Percentiles rank a stretch among this genome's conserved stretches.
Evolutionary conservation across 2,113 vertebrate species (phyloP).

Genomic region (Limanda limanda): DNA sequence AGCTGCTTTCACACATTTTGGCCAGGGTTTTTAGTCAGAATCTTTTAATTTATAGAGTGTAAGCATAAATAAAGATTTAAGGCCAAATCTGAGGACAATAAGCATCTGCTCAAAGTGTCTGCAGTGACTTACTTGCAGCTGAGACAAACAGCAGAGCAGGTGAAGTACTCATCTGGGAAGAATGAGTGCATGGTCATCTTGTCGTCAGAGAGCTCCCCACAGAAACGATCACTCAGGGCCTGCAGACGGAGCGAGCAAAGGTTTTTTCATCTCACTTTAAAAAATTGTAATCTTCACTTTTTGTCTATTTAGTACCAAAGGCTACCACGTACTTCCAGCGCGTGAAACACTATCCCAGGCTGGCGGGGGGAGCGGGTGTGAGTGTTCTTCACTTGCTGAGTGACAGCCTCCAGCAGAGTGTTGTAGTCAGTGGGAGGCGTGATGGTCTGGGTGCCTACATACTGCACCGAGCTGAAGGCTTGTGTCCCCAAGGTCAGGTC

Average conservation of each 20-base stretch:
- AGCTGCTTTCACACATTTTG: not conserved
- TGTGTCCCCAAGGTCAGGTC: conserved; percentile 81
- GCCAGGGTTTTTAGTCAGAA: no score
- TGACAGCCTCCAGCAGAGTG: conserved; percentile 73
- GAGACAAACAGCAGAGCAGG: conserved; percentile 85
- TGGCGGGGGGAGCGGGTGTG: conserved; percentile 84
- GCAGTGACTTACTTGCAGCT: conserved; percentile 83
- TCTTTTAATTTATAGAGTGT: no score
- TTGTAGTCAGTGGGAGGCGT: conserved; percentile 83
- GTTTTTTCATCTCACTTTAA: not conserved
- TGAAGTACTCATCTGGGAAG: conserved; percentile 89
- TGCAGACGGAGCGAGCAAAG: conserved; percentile 32
- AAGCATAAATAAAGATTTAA: no score
- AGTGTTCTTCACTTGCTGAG: conserved; percentile 81
- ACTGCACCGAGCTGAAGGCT: conserved; percentile 86
- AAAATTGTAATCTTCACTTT: not conserved
- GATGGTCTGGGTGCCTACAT: conserved; percentile 85
- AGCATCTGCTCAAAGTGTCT: not conserved
- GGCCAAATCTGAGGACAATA: no score
- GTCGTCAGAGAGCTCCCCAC: conserved; percentile 83
- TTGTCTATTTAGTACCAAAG: not conserved
- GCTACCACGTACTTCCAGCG: conserved; percentile 77
- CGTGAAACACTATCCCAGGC: conserved; percentile 82
- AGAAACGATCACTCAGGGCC: conserved; percentile 86
- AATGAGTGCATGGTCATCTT: conserved; percentile 81